These are phyloP conservation scores for Clanis bilineata DNA, from an alignment of 2,888 invertebrate genomes.

Conservation along the genomic window DNA sequence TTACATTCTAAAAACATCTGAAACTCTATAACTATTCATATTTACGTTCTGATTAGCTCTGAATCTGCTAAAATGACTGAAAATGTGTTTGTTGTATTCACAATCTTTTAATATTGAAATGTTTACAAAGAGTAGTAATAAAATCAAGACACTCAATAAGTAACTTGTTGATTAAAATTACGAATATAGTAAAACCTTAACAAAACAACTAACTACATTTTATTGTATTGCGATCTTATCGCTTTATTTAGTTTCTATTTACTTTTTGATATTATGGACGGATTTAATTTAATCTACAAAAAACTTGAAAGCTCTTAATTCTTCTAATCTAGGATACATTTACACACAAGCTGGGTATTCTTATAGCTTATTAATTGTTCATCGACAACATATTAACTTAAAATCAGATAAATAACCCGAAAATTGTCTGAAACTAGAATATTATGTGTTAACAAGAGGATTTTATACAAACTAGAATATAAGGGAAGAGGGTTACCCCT, in stretches of 20 bases:
- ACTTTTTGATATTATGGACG: not conserved
- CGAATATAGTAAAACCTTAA: not conserved
- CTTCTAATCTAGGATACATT: not conserved
- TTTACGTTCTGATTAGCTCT: not conserved
- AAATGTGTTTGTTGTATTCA: not conserved
- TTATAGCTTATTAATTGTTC: too few species aligned
- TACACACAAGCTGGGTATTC: not conserved
- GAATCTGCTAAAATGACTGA: not conserved
- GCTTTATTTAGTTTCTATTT: not conserved
- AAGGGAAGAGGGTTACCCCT: too few species aligned
- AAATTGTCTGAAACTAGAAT: too few species aligned
- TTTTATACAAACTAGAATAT: too few species aligned
- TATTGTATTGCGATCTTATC: not conserved
- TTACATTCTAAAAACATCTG: not conserved
- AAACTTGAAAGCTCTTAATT: not conserved
- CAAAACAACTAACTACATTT: not conserved
- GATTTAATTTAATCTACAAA: not conserved
- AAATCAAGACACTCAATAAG: not conserved
- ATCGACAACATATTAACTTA: too few species aligned
- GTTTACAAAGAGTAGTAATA: too few species aligned
- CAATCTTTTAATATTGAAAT: not conserved
- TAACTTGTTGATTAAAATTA: not conserved
- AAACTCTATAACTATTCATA: slow-evolving; percentile 3
- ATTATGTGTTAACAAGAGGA: too few species aligned
- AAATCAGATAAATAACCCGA: too few species aligned